Evolutionary conservation across 2,797 vertebrate genomes (phyloP).

Genomic region (Chiloscyllium punctatum): DNA sequence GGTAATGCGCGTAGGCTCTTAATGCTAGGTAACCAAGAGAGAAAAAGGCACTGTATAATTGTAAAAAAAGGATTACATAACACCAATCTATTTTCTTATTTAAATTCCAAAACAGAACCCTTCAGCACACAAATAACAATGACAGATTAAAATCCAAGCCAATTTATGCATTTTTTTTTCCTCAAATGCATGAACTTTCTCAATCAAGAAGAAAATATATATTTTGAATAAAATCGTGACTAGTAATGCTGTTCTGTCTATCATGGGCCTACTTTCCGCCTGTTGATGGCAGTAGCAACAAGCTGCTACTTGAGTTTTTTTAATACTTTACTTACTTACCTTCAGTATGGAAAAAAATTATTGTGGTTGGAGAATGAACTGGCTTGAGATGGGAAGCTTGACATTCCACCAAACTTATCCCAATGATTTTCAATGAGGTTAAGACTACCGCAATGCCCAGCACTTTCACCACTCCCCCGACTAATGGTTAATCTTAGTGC

Average conservation of each 20-base stretch:
- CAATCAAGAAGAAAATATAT: neutral
- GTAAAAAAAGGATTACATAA: conserved; percentile 5
- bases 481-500: neutral
- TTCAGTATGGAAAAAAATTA: neutral
- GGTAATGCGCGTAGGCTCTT: neutral
- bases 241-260: neutral
- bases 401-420: neutral
- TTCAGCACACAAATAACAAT: neutral
- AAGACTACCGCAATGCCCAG: neutral
- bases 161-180: too few species aligned
- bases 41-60: neutral
- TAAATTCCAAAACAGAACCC: neutral
- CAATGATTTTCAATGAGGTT: neutral
- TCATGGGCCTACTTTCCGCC: neutral
- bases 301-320: neutral
- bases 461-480: too few species aligned
- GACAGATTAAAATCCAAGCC: neutral
- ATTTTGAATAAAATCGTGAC: neutral
- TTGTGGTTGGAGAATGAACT: neutral
- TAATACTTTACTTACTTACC: neutral
- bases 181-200: conserved; percentile 8
- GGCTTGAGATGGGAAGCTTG: too few species aligned
- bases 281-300: neutral
- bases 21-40: conserved; percentile 3
- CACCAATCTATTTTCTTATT: neutral